phyloP scores from a whole-genome alignment of 1,140 invertebrate species.

The Dufourea novaeangliae region DNA sequence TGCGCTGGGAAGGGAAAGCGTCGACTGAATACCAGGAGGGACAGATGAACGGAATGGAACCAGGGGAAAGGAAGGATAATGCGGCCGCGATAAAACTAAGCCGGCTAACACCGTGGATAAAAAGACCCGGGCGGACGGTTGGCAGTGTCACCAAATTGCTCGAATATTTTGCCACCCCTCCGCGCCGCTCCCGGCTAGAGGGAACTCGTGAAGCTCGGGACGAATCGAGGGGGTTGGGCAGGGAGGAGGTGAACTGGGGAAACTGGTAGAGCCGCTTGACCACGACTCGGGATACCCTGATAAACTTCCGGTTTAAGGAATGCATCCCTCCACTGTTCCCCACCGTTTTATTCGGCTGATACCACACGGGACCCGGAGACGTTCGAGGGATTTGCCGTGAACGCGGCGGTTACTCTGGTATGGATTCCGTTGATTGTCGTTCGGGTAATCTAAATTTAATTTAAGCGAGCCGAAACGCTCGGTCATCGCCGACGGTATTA shows the following conservation, averaged over 20 bases:
- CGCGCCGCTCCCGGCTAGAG: constrained; percentile 13
- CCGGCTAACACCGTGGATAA: constrained; percentile 74
- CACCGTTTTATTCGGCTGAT: constrained; percentile 58
- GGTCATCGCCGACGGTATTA: background rate
- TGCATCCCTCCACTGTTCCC: constrained; percentile 40
- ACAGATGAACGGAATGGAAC: constrained; percentile 40
- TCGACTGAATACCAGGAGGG: constrained; percentile 18
- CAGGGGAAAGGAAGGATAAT: constrained; percentile 69
- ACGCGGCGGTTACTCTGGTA: background rate
- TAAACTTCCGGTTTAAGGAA: constrained; percentile 74
- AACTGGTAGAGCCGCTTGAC: constrained; percentile 58
- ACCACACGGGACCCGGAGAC: background rate
- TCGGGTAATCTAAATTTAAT: constrained; percentile 32
- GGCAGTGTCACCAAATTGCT: constrained; percentile 76
- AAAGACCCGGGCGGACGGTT: constrained; percentile 67
- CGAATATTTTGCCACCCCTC: constrained; percentile 74
- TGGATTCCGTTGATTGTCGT: background rate
- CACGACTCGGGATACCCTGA: constrained; percentile 60
- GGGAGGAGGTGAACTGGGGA: background rate
- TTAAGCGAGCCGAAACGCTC: background rate
- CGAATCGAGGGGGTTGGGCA: constrained; percentile 6
- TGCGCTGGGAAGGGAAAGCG: background rate
- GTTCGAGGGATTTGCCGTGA: constrained; percentile 16
- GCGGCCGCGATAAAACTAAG: constrained; percentile 77
- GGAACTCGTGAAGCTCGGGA: background rate